Evolutionary conservation across 2,888 invertebrate genomes (phyloP), one percentile per base, ranked within the genome.

Genomic region (Subacronicta megacephala): DNA sequence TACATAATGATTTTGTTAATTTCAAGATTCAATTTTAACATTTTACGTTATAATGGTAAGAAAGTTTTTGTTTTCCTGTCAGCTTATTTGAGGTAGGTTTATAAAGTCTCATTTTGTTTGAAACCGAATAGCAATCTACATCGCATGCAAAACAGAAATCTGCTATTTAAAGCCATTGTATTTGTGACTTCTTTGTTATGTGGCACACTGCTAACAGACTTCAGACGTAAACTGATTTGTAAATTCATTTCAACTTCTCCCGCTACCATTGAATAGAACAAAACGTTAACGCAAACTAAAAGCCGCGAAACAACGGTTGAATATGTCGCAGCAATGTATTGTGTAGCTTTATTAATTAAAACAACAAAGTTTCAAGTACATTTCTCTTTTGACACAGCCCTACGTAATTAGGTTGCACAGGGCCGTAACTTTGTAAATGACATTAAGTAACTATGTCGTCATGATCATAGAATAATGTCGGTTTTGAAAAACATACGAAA

Each of bases 341-440:
- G 62, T 75, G 58, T 60, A 68, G 41, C 52, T 65, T 80, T 81
- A 85, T 87, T 89, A 88, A 89, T 88, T 85, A 87, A 85, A 85
- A 82, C 84, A 81, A 84, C 85, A 83, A 88, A 88, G 83, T 88
- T 86, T 79, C 68, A 64, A 82, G 70, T 63, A 67, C 74, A 77
- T 81, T 76, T 80, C 71, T 70, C 77, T 63, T n/a, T 63, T 81
- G 78, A 76, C 79, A 74, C 53, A 64, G 62, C 68, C 44, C 44
- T 62, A 47, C 54, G 61, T 83, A 82, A 84, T 84, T 79, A 78
- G 75, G 78, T 83, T 75, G 68, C 68, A 63, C 43, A 62, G 60
- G 62, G 26, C 33, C 45, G 43, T 57, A 57, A 68, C 52, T 69
- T 71, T 62, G 62, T 55, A 52, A 70, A 62, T 62, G 46, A 64